Percentiles rank a stretch among this genome's conserved stretches.
Conservation (phyloP, 2,888 invertebrate species). For the Scaeva pyrastri region DNA sequence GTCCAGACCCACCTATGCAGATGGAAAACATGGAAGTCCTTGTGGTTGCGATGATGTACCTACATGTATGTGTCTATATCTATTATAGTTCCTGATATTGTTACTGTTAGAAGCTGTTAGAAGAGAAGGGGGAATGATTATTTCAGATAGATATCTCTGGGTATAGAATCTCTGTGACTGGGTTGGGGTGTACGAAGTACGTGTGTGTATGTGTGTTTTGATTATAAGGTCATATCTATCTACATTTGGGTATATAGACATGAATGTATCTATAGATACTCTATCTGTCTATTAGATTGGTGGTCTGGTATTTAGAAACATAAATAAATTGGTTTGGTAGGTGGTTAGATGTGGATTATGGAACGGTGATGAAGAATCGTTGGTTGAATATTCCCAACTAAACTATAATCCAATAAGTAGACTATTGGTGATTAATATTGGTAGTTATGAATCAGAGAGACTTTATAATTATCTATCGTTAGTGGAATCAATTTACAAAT, state of each 20-base stretch:
- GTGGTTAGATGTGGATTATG: neutral
- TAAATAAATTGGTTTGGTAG: neutral
- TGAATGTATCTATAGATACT: neutral
- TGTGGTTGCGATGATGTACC: neutral
- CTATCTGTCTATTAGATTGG: neutral
- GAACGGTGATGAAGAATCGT: neutral
- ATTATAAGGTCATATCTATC: conserved; percentile 27
- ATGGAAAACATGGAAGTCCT: conserved; percentile 13
- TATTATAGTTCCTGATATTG: neutral
- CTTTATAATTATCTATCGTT: too few species aligned
- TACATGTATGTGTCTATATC: too few species aligned
- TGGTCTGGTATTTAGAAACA: neutral
- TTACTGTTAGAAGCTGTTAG: neutral
- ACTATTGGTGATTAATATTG: conserved; percentile 35
- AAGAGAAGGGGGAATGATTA: conserved; percentile 33
- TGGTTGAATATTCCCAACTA: conserved; percentile 1
- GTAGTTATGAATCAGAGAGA: conserved; percentile 24
- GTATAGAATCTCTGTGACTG: conserved; percentile 7
- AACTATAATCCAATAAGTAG: conserved; percentile 10
- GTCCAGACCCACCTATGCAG: too few species aligned
- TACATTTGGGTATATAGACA: neutral
- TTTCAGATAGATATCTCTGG: conserved; percentile 34
- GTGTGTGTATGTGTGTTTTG: conserved; percentile 33
- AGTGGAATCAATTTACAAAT: conserved; percentile 48
- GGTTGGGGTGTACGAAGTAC: too few species aligned